Base-by-base conservation (phyloP, 2,113 vertebrate genomes). In the Piaya cayana region DNA sequence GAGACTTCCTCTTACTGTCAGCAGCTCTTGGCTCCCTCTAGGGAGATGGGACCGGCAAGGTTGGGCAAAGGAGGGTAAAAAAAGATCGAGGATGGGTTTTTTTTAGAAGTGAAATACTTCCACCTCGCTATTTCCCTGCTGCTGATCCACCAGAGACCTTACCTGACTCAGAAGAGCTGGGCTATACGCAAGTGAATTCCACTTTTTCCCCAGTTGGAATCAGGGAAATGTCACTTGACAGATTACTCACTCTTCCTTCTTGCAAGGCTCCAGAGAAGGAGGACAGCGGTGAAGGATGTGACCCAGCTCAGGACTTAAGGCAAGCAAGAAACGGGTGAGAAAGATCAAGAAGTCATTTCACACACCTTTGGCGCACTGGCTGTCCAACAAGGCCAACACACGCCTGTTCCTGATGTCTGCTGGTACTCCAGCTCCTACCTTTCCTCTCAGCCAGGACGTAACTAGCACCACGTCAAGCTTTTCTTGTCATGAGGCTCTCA, bases 1-100 rank as follows among this genome's bases (percentile, higher is more conserved):
- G 92, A 96, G 92, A 93, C 88, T 95, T 96, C 96, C 95, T 96
- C 89, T 96, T 12, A 91, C 95, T 96, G 97, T 94, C 93, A 93
- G 92, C 88, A 94, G 90, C 95, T 96, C 91, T 76, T 59, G 85
- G 95, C 90, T 94, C 86, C 88, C 93, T 93, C 86, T 95, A 75
- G 92, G 93, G 85, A 94, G 94, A 95, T 3, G 17, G 93, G 72
- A 71, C 90, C 85, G 80, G 94, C 80, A 94, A 91, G 85, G 92
- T 70, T 93, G 95, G 90, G 85, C 70, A 94, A 82, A 84, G 84
- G 67, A 94, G 74, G 90, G 92, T 63, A 93, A 94, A 90, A 93
- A 93, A 91, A 83, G 87, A 93, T 19, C 0, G 4, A 82, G 90
- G 90, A 72, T 13, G 1, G n/a, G n/a, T 93, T 93, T 81, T 63